Percentiles rank a stretch among this genome's conserved stretches.
These are phyloP conservation scores for Hylomyscus alleni DNA, from an alignment of 2,797 vertebrate species.

Conservation along the genomic window DNA sequence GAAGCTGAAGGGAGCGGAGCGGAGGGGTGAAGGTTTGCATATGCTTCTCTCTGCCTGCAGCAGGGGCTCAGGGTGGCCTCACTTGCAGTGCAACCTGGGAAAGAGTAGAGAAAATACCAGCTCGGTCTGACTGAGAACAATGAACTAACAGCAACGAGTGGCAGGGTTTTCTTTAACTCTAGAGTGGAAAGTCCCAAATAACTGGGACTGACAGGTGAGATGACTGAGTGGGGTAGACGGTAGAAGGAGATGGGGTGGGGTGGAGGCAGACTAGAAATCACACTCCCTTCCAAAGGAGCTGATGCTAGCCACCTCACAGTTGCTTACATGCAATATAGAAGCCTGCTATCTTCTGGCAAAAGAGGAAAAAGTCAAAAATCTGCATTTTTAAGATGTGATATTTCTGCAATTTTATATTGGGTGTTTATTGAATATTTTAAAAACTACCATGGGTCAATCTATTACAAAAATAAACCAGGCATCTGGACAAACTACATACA, in stretches of 20 bases:
- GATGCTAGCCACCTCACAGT: background rate
- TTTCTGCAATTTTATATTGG: background rate
- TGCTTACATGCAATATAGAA: background rate
- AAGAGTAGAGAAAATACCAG: background rate
- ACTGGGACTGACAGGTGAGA: background rate
- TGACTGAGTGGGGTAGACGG: background rate
- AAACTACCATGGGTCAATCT: background rate
- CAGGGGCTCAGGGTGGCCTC: background rate
- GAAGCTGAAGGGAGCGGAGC: background rate
- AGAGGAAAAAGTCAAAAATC: background rate
- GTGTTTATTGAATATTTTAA: slow-evolving; percentile 44
- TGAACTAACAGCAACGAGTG: background rate
- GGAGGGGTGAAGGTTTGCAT: background rate
- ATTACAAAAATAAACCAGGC: background rate
- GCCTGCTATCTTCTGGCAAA: background rate
- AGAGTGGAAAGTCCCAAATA: background rate
- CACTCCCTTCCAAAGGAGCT: background rate
- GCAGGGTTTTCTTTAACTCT: background rate
- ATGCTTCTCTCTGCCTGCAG: background rate
- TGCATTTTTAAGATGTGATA: background rate
- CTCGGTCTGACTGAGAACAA: background rate
- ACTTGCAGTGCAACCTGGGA: background rate
- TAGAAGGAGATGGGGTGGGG: background rate
- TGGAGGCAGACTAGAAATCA: background rate
- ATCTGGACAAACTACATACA: background rate